Conservation (phyloP, 2,888 invertebrate genomes). For the Aporophyla lueneburgensis region DNA sequence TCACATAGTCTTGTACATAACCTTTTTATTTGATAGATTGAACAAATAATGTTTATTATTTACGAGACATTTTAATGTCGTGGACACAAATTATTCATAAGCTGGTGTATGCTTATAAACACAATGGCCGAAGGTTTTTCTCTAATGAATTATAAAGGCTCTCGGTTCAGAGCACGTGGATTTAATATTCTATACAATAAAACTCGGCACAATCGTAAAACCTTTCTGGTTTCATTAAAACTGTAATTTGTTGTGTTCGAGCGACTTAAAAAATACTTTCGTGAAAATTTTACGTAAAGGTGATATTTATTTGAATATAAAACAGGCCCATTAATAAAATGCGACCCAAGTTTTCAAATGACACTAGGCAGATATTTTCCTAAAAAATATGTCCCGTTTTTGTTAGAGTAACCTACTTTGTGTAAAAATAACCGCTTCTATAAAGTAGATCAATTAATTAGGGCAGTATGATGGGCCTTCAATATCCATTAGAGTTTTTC, state of each 20-base stretch:
- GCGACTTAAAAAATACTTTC: constrained; percentile 43
- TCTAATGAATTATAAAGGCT: constrained; percentile 71
- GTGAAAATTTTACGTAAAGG: constrained; percentile 30
- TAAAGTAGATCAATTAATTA: constrained; percentile 48
- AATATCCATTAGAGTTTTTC: constrained; percentile 39
- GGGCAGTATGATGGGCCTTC: constrained; percentile 19
- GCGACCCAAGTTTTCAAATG: constrained; percentile 13
- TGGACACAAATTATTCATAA: constrained; percentile 62
- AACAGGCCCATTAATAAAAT: constrained; percentile 21
- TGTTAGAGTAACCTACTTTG: constrained; percentile 31
- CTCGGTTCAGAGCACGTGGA: constrained; percentile 55
- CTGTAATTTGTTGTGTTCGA: constrained; percentile 62
- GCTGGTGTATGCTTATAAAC: constrained; percentile 60
- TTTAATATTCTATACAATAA: constrained; percentile 70
- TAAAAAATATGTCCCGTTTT: constrained; percentile 18
- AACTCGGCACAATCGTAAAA: constrained; percentile 65
- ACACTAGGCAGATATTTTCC: constrained; percentile 5
- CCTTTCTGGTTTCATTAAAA: constrained; percentile 67
- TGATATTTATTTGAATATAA: constrained; percentile 39
- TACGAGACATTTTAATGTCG: constrained; percentile 49
- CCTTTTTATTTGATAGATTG: constrained; percentile 31
- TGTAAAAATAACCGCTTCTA: constrained; percentile 35
- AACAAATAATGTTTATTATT: constrained; percentile 33
- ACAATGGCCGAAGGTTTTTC: constrained; percentile 66
- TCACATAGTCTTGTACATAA: background rate